Evolutionary conservation across 2,888 invertebrate genomes (phyloP).

Genomic region (Phaedon cochleariae): DNA sequence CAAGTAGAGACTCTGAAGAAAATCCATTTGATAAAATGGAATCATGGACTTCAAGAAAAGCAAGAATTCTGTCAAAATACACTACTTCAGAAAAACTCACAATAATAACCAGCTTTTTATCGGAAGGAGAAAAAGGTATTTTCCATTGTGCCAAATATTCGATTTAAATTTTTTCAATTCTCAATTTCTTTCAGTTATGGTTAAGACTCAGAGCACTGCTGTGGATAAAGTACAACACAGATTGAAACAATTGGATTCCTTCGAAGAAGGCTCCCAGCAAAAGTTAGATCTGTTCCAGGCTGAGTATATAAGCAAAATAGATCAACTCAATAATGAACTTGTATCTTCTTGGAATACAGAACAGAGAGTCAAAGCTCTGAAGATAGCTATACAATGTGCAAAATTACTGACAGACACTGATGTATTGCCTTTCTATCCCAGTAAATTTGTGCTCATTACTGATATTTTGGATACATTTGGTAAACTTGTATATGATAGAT

Average conservation of each 20-base stretch:
- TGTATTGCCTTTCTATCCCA: constrained; percentile 95
- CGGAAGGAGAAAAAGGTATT: constrained; percentile 81
- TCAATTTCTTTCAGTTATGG: constrained; percentile 72
- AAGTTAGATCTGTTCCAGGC: constrained; percentile 88
- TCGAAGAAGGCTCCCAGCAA: constrained; percentile 88
- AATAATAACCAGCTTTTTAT: constrained; percentile 87
- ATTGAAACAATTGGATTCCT: constrained; percentile 92
- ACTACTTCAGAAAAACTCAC: constrained; percentile 94
- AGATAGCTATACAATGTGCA: constrained; percentile 97
- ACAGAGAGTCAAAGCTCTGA: constrained; percentile 93
- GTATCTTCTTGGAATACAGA: constrained; percentile 93
- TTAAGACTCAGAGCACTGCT: constrained; percentile 82
- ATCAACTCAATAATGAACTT: constrained; percentile 90
- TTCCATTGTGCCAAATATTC: neutral
- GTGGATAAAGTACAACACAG: constrained; percentile 90
- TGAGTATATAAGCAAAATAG: constrained; percentile 82
- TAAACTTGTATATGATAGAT: constrained; percentile 84
- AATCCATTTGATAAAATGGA: constrained; percentile 62
- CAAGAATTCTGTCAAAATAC: constrained; percentile 85
- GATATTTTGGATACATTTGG: constrained; percentile 97
- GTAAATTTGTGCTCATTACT: constrained; percentile 95
- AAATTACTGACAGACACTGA: constrained; percentile 90
- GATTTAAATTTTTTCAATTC: too few species aligned
- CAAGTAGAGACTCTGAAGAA: constrained; percentile 46
- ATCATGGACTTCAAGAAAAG: constrained; percentile 80